These are phyloP conservation scores for Etheostoma perlongum DNA, from an alignment of 2,797 vertebrate genomes.

Conservation along the genomic window DNA sequence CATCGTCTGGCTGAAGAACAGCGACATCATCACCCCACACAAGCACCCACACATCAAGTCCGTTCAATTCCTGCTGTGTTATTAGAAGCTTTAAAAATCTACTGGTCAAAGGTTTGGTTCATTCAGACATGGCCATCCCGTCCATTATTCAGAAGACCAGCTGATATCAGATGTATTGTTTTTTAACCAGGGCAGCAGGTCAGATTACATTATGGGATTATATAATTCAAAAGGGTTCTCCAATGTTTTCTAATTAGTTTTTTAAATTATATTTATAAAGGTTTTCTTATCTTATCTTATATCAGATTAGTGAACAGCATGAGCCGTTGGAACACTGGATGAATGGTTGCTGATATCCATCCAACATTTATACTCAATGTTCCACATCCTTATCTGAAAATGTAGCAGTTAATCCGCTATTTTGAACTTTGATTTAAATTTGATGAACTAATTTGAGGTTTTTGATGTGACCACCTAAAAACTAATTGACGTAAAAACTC, in stretches of 20 bases:
- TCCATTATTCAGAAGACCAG: too few relatives aligned
- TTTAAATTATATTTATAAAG: too few relatives aligned
- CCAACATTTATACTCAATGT: not conserved
- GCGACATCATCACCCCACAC: conserved; percentile 94
- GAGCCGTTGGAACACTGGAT: not conserved
- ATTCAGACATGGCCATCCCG: too few relatives aligned
- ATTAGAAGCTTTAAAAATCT: not conserved
- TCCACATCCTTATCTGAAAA: not conserved
- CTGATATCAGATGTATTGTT: too few relatives aligned
- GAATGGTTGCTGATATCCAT: too few relatives aligned
- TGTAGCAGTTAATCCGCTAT: not conserved
- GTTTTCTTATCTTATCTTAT: too few relatives aligned
- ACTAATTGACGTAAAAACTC: not conserved
- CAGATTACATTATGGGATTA: too few relatives aligned
- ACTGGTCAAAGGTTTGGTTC: too few relatives aligned
- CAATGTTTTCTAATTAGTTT: too few relatives aligned
- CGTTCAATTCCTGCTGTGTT: conserved; percentile 32
- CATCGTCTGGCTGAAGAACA: conserved; percentile 99
- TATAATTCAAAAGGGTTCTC: too few relatives aligned
- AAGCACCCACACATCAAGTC: conserved; percentile 95
- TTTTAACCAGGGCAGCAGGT: too few relatives aligned
- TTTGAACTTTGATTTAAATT: not conserved
- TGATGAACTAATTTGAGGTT: not conserved
- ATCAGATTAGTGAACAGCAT: too few relatives aligned
- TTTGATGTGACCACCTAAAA: not conserved